Percentiles rank a stretch among this genome's conserved stretches.
phyloP scores from a whole-genome alignment of 2,888 invertebrate genomes.

The Patella pellucida region DNA sequence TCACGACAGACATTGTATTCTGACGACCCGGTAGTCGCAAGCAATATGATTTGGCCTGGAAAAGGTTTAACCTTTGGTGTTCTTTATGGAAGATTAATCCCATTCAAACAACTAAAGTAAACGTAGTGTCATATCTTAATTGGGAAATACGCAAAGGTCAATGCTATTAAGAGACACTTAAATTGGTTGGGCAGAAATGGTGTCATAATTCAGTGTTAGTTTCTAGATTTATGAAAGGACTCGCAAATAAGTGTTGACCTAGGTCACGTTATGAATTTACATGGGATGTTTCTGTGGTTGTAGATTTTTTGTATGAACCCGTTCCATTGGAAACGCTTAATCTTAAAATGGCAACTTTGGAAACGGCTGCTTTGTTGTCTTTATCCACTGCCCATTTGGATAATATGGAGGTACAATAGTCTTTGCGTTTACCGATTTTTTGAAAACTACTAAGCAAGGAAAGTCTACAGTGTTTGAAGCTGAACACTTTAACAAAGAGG shows the following conservation, averaged over 20 bases:
- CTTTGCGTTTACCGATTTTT: no score
- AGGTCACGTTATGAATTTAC: neutral
- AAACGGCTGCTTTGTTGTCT: neutral
- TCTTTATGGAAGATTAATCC: neutral
- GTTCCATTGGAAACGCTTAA: neutral
- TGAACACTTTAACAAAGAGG: conserved; percentile 9
- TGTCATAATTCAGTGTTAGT: neutral
- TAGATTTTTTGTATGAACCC: neutral
- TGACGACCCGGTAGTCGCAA: conserved; percentile 13
- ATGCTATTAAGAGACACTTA: neutral
- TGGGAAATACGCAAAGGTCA: neutral
- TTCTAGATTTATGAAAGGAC: neutral
- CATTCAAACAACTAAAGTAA: no score
- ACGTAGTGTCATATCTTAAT: no score
- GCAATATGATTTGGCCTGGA: neutral
- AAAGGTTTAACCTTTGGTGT: neutral
- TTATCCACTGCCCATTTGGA: neutral
- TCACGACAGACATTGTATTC: conserved; percentile 14
- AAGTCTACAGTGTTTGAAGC: conserved; percentile 6
- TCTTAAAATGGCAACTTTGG: neutral
- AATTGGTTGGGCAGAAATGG: neutral
- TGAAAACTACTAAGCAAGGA: conserved; percentile 10
- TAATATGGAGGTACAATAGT: no score
- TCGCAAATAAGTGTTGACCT: neutral
- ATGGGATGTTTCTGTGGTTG: neutral